A percentile compares a stretch with the other conserved stretches of the same genome.
These are phyloP conservation scores for Cremastinae sp. DNA, from an alignment of 2,888 invertebrate species.

Conservation along the genomic window DNA sequence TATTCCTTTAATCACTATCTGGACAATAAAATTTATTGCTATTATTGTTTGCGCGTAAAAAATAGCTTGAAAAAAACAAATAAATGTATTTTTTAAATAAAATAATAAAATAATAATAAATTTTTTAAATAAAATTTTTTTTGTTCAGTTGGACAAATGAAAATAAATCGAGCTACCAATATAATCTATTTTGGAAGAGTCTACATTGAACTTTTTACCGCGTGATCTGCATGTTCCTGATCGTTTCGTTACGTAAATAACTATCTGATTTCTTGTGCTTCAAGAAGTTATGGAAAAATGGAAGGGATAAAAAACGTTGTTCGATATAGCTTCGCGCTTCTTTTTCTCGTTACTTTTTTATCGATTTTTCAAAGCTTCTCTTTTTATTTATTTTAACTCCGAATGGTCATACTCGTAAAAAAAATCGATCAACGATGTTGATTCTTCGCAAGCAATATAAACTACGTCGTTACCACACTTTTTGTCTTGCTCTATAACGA, in stretches of 20 bases:
- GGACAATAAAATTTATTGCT: no score
- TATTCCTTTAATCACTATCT: no score
- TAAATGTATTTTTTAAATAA: no score
- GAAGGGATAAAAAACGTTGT: not conserved
- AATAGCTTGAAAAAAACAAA: no score
- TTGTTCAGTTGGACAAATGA: no score
- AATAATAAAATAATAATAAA: no score
- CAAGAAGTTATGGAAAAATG: not conserved
- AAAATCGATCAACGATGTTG: no score
- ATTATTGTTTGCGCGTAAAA: no score
- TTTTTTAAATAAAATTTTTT: no score
- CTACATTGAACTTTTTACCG: not conserved
- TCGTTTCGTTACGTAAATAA: slow-evolving; percentile 41
- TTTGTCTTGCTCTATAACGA: no score
- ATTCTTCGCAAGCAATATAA: no score
- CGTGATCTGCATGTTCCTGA: slow-evolving; percentile 31
- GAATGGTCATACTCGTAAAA: not conserved
- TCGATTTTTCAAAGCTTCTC: not conserved
- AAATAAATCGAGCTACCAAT: slow-evolving; percentile 2
- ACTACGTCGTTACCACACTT: no score
- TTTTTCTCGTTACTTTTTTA: not conserved
- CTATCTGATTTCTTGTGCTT: slow-evolving; percentile 7
- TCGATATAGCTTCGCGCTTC: not conserved
- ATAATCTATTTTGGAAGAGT: not conserved
- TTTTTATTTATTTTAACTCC: not conserved